Evolutionary conservation across 2,888 invertebrate genomes (phyloP).

Genomic region (Drosophila atroscutellata): DNA sequence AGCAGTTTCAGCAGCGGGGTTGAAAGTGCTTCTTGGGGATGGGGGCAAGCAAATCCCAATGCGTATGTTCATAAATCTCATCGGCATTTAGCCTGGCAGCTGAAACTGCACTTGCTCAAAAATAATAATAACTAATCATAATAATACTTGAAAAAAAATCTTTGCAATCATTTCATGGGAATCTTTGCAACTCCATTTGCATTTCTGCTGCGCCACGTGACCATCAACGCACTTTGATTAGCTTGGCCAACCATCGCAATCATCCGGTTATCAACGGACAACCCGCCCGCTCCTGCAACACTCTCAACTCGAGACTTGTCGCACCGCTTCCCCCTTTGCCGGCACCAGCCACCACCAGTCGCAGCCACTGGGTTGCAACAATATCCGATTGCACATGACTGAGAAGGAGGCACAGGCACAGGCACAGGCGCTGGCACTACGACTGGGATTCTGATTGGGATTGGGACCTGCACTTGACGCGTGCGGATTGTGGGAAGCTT

Average conservation of each 20-base stretch:
- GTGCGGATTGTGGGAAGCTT: slow-evolving; percentile 74
- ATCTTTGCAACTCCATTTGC: slow-evolving; percentile 52
- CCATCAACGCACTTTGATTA: slow-evolving; percentile 81
- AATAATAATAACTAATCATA: slow-evolving; percentile 76
- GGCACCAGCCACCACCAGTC: slow-evolving; percentile 34
- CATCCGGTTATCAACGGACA: slow-evolving; percentile 38
- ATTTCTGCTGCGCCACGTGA: slow-evolving; percentile 73
- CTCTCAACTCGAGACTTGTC: slow-evolving; percentile 22
- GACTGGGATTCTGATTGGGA: slow-evolving; percentile 11
- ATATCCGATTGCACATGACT: slow-evolving; percentile 70
- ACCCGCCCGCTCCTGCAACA: slow-evolving; percentile 31
- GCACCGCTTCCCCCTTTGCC: slow-evolving; percentile 12
- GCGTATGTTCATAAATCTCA: slow-evolving; percentile 63
- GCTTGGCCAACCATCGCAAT: slow-evolving; percentile 43
- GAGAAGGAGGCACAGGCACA: background rate
- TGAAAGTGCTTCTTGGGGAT: background rate
- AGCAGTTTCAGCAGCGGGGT: background rate
- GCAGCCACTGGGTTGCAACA: slow-evolving; percentile 53
- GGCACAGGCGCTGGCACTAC: background rate
- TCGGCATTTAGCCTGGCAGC: slow-evolving; percentile 55
- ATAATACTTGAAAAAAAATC: slow-evolving; percentile 68
- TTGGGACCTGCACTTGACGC: slow-evolving; percentile 63
- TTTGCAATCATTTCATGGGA: slow-evolving; percentile 66
- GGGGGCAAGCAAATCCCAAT: slow-evolving; percentile 53
- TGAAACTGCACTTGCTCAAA: slow-evolving; percentile 65